phyloP scores from a whole-genome alignment of 2,888 invertebrate genomes.

The Drosophila macrothrix region DNA sequence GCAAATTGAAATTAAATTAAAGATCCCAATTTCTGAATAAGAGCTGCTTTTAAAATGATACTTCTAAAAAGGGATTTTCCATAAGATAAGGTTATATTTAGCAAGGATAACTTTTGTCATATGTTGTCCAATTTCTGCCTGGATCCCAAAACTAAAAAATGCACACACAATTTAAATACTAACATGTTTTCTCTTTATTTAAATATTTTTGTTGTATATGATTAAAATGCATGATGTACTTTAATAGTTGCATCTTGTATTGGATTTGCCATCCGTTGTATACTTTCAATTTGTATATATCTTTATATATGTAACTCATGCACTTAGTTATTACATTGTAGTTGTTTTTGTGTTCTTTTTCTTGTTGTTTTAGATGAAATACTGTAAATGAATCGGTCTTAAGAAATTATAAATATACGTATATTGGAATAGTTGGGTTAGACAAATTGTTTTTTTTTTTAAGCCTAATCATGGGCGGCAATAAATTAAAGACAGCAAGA shows the following conservation, averaged over 20 bases:
- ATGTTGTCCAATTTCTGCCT: neutral
- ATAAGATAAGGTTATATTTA: neutral
- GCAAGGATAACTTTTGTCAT: neutral
- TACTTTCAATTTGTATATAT: constrained; percentile 58
- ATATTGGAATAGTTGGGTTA: constrained; percentile 40
- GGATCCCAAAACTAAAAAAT: neutral
- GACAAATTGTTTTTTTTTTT: constrained; percentile 17
- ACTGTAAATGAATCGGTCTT: constrained; percentile 48
- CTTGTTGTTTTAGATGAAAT: constrained; percentile 41
- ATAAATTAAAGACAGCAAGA: constrained; percentile 62
- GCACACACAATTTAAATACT: constrained; percentile 49
- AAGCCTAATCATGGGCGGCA: constrained; percentile 64
- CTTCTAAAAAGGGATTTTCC: neutral
- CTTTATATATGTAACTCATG: constrained; percentile 59
- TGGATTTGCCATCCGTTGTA: constrained; percentile 68
- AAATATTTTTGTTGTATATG: constrained; percentile 74
- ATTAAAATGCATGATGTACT: constrained; percentile 75
- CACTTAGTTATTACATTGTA: constrained; percentile 55
- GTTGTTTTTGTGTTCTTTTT: constrained; percentile 31
- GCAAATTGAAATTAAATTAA: neutral
- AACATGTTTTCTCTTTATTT: constrained; percentile 74
- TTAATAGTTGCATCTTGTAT: constrained; percentile 73
- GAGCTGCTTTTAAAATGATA: neutral
- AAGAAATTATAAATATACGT: constrained; percentile 43
- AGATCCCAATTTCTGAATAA: neutral